Evolutionary conservation across 1,140 invertebrate genomes (phyloP).

Genomic region (Neodiprion pinetum): DNA sequence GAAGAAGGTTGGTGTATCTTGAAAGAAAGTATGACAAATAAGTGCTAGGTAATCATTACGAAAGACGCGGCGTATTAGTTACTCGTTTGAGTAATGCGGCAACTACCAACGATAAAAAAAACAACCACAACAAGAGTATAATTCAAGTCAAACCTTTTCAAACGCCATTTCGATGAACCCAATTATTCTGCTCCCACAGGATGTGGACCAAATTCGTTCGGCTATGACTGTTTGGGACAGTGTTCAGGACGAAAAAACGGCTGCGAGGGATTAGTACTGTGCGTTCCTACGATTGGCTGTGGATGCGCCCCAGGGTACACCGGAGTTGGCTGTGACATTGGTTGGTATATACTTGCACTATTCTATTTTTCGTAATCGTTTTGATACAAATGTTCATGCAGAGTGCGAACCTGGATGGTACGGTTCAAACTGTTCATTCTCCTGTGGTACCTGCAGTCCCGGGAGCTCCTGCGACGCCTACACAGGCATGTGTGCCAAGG

Average conservation of each 20-base stretch:
- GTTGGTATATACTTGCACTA: background rate
- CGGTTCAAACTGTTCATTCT: slow-evolving; percentile 13
- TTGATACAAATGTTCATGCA: background rate
- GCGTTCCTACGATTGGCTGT: slow-evolving; percentile 15
- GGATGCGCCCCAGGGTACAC: slow-evolving; percentile 18
- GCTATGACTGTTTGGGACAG: slow-evolving; percentile 16
- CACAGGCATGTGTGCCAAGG: slow-evolving; percentile 17
- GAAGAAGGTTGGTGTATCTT: slow-evolving; percentile 10
- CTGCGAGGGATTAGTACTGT: slow-evolving; percentile 2
- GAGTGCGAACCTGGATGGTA: slow-evolving; percentile 16
- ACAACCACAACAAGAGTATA: no score
- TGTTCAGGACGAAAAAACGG: slow-evolving; percentile 16
- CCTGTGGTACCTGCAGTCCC: slow-evolving; percentile 10
- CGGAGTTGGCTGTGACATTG: slow-evolving; percentile 14
- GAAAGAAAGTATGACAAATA: background rate
- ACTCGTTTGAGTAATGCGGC: no score
- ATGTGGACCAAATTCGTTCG: slow-evolving; percentile 16
- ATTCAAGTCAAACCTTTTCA: no score
- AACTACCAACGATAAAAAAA: no score
- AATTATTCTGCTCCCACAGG: background rate
- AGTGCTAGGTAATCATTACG: background rate
- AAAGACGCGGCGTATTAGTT: no score
- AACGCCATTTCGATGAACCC: no score
- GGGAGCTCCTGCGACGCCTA: slow-evolving; percentile 1
- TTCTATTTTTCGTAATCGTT: background rate